phyloP scores from a whole-genome alignment of 1,140 invertebrate species.

The Copidosoma floridanum region DNA sequence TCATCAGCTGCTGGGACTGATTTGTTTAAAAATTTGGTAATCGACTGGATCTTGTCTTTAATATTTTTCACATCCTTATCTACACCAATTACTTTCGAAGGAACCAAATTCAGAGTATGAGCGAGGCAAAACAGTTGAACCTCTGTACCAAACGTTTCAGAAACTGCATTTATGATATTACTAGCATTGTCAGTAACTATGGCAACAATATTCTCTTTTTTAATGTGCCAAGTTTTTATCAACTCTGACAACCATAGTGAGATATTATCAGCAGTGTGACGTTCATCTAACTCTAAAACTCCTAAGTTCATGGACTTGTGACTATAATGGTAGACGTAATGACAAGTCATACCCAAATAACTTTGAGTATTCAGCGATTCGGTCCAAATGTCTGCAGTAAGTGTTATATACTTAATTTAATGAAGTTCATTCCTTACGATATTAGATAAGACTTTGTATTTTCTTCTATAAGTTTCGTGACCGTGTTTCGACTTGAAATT shows the following conservation, averaged over 20 bases:
- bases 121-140: slow-evolving; percentile 39
- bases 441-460: slow-evolving; percentile 41
- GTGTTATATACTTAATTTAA: slow-evolving; percentile 22
- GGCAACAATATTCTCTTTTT: slow-evolving; percentile 37
- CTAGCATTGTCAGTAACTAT: slow-evolving; percentile 37
- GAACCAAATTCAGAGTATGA: slow-evolving; percentile 39
- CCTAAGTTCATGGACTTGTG: slow-evolving; percentile 27
- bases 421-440: slow-evolving; percentile 31
- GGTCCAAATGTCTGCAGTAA: slow-evolving; percentile 43
- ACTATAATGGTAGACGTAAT: slow-evolving; percentile 26
- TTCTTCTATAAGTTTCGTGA: slow-evolving; percentile 34
- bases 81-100: neutral
- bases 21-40: slow-evolving; percentile 1
- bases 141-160: slow-evolving; percentile 23
- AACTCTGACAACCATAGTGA: slow-evolving; percentile 33
- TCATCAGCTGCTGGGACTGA: neutral
- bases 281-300: slow-evolving; percentile 25
- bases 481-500: slow-evolving; percentile 39
- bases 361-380: slow-evolving; percentile 35
- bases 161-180: slow-evolving; percentile 36
- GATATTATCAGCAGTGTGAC: slow-evolving; percentile 34
- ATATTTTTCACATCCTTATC: neutral
- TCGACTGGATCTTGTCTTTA: neutral
- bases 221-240: slow-evolving; percentile 35
- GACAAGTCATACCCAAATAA: slow-evolving; percentile 37